phyloP scores from a whole-genome alignment of 2,888 invertebrate genomes.

The Parasteatoda lunata region DNA sequence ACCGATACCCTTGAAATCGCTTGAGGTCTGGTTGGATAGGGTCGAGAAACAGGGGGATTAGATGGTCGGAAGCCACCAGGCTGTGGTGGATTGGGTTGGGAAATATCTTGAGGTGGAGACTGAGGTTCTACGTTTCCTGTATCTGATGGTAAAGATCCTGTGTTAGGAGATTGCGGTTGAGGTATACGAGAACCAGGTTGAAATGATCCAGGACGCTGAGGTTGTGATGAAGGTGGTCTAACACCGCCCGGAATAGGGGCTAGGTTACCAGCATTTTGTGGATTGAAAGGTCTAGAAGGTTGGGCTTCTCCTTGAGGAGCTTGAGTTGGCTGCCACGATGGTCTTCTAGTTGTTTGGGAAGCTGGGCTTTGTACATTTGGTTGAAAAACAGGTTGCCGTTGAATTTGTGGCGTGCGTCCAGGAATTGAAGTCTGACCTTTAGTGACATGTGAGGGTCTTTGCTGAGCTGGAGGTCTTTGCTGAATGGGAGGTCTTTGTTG shows the following conservation, averaged over 20 bases:
- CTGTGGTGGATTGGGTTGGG: not conserved
- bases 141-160: not conserved
- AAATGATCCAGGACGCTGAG: not conserved
- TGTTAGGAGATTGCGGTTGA: not conserved
- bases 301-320: slow-evolving; percentile 3
- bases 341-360: slow-evolving; percentile 19
- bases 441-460: not conserved
- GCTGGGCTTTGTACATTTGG: not conserved
- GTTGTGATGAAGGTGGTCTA: slow-evolving; percentile 18
- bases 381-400: not conserved
- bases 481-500: slow-evolving; percentile 6
- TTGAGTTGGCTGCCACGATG: slow-evolving; percentile 39
- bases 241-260: not conserved
- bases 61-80: not conserved
- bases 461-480: not conserved
- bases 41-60: not conserved
- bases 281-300: not conserved
- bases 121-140: not conserved
- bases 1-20: not conserved
- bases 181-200: not conserved
- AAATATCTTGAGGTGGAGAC: slow-evolving; percentile 18
- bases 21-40: slow-evolving; percentile 8
- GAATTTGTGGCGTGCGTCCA: not conserved
- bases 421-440: not conserved
- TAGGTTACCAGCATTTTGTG: not conserved